Base-by-base conservation (phyloP, 2,113 vertebrate genomes). In the Castor canadensis region DNA sequence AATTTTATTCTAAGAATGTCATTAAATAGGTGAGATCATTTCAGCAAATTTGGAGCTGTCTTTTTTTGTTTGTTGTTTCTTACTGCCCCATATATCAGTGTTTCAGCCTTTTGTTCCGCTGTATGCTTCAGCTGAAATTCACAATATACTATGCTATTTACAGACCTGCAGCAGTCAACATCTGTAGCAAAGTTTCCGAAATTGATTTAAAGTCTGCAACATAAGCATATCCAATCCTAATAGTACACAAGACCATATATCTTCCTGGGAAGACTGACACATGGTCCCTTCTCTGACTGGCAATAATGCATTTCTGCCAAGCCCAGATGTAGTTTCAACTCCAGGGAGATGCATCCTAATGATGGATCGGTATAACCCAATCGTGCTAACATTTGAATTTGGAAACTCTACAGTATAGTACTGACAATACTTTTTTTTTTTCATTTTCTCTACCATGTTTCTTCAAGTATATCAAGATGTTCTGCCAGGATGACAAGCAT, bases 141-240 rank as follows among this genome's bases (percentile, higher is more conserved):
- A 89, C 71, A 62, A 97, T 97, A 97, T 84, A 95, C 91, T 93
- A 85, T 38, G 80, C 94, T 96, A 94, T 96, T 97, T 96, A 98
- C 94, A 97, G 95, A 97, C 89, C 95, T 95, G 89, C 38, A 98
- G 97, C 93, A 97, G 97, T 91, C 95, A 98, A 97, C 98, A 98
- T 98, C 97, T 98, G 98, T 97, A 98, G 95, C 87, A 97, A 97
- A 84, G 97, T 90, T 96, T 93, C 93, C 95, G 96, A 97, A 98
- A 97, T 89, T 98, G 98, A 98, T 98, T 98, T 98, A 98, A 97
- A 97, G 95, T 81, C 96, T 98, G 97, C 97, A 98, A 98, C 97
- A 97, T 96, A 98, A 98, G 97, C 93, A 96, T 98, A 97, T 95
- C 97, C 96, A 98, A 96, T 94, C 96, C 94, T 96, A 88, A 94